Base-by-base conservation (phyloP, 2,888 invertebrate species). In the Mayetiola destructor region DNA sequence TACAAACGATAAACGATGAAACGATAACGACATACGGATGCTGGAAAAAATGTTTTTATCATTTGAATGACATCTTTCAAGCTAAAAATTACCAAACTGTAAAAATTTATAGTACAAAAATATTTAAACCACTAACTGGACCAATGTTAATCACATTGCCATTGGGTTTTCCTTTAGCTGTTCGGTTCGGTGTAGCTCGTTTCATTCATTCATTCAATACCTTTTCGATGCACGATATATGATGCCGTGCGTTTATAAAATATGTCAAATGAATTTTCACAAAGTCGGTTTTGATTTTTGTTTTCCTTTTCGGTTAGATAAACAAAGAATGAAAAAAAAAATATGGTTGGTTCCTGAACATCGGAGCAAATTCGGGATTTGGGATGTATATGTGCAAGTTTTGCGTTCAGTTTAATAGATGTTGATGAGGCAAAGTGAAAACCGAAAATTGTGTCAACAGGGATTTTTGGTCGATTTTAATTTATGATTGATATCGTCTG, bases 31-130 rank as follows among this genome's bases (percentile, higher is more conserved):
- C 48, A 27, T 48, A 12, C 48, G 48, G 48, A 48, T 48, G 48
- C 48, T 48, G n/a, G n/a, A n/a, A 48, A 48, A 48, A 48, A 48
- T 48, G n/a, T 48, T 48, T 48, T 48, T 48, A 48, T 48, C 29
- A 48, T 48, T 48, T 48, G n/a, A 48, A 48, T 48, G 27, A 48
- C 48, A 48, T 48, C 4, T 27, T 48, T 16, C 14, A 16, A 8
- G 6, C 9, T 21, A 14, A 27, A 23, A n/a, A 18, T 4, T 6
- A 16, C n/a, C 12, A 48, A 48, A 27, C n/a, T 32, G 32, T 32
- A 12, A 9, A 32, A 9, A 12, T 32, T 9, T 9, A 8, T 8
- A 32, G 32, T 32, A 12, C 8, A 32, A 9, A 32, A 8, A 12
- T 9, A 8, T 32, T 32, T 12, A 12, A 8, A 9, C 12, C 12